These are phyloP conservation scores for Protodeltote pygarga DNA, from an alignment of 2,888 invertebrate genomes.

Conservation along the genomic window DNA sequence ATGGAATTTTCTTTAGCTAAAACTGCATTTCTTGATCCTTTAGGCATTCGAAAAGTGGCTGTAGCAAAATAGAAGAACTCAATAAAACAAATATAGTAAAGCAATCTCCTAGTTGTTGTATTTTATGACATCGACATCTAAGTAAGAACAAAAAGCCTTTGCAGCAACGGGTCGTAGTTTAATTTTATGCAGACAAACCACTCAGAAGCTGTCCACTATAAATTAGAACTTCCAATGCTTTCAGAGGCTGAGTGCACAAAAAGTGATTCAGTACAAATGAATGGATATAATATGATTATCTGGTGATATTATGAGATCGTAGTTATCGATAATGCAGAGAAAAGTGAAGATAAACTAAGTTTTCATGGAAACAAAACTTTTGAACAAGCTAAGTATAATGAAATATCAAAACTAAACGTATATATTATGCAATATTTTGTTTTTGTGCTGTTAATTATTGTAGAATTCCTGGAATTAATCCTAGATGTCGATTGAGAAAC, in stretches of 20 bases:
- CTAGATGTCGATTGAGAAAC: too few species aligned
- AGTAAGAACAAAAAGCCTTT: slow-evolving; percentile 19
- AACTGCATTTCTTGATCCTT: too few species aligned
- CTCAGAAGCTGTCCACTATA: slow-evolving; percentile 10
- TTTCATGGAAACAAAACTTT: too few species aligned
- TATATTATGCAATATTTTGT: too few species aligned
- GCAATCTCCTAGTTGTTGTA: slow-evolving; percentile 17
- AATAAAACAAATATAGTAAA: too few species aligned
- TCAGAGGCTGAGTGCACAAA: slow-evolving; percentile 21
- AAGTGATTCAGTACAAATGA: slow-evolving; percentile 8
- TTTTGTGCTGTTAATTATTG: too few species aligned
- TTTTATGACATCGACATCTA: slow-evolving; percentile 14
- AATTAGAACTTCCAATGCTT: slow-evolving; percentile 15
- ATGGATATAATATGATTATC: slow-evolving; percentile 9
- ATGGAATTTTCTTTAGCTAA: too few species aligned
- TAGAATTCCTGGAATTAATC: too few species aligned
- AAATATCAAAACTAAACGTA: too few species aligned
- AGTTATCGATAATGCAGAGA: neutral
- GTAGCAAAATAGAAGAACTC: too few species aligned
- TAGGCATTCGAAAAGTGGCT: too few species aligned
- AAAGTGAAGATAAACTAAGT: neutral
- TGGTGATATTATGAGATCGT: neutral
- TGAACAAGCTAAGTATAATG: too few species aligned
- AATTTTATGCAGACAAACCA: slow-evolving; percentile 34
- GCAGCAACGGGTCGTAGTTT: slow-evolving; percentile 16